Conservation (phyloP, 2,888 invertebrate genomes). For the Prostheceraeus crozeri region DNA sequence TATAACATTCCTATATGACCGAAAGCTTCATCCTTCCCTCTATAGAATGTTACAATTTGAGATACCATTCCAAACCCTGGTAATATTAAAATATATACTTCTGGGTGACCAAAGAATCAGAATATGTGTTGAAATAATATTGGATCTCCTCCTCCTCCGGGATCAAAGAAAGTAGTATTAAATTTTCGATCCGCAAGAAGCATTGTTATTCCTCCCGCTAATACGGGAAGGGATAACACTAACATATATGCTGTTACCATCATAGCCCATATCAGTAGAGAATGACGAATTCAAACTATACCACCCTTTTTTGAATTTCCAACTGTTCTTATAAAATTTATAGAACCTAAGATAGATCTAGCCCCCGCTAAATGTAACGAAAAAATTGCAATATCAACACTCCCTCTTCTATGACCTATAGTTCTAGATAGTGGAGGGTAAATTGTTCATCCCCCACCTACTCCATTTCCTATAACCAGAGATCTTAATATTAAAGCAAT, state of each 20-base stretch:
- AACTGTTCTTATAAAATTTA: constrained; percentile 72
- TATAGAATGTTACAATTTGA: constrained; percentile 65
- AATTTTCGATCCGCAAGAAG: constrained; percentile 70
- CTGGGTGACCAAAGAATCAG: constrained; percentile 79
- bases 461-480: constrained; percentile 65
- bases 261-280: constrained; percentile 70
- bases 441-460: constrained; percentile 71
- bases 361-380: constrained; percentile 68
- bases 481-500: constrained; percentile 64
- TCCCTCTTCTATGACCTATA: constrained; percentile 64
- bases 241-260: constrained; percentile 65
- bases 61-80: constrained; percentile 75
- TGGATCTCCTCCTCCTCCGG: constrained; percentile 65
- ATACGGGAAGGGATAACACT: constrained; percentile 65
- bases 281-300: constrained; percentile 64
- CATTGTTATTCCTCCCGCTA: constrained; percentile 74
- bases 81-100: constrained; percentile 77
- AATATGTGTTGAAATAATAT: constrained; percentile 75
- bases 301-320: constrained; percentile 66
- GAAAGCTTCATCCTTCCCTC: constrained; percentile 67
- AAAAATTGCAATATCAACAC: constrained; percentile 71
- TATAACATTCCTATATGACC: constrained; percentile 70
- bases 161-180: constrained; percentile 74
- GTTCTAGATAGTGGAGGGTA: constrained; percentile 66
- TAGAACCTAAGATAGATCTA: constrained; percentile 66